Base-by-base conservation (phyloP, 23 tunicate species). In the Ascidia mentula region DNA sequence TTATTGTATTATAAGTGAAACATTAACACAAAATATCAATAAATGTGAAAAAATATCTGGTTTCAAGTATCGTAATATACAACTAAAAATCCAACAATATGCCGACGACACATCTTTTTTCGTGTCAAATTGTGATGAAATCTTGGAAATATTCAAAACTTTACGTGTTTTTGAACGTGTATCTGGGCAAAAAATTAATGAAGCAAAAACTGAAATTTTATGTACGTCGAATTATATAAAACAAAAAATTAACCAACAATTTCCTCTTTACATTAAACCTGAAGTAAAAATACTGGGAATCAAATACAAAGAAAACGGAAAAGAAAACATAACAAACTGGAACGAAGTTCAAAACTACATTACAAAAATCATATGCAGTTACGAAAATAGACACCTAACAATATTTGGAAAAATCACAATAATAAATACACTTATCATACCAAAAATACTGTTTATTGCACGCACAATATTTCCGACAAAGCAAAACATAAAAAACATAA, bases 51-150 rank as follows among this genome's bases (percentile, higher is more conserved):
- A 46, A 0, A 73, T 82, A 5, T 7, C 20, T 13, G 86, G 86
- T 0, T 36, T 71, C 0, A 82, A 40, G 53, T 7, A 73, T 26
- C 72, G 86, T 0, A 73, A 30, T 28, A 17, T 37, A 28, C 72
- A 73, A 74, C 18, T 26, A 34, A 82, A 82, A 82, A 33, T 59
- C 1, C 69, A 73, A 18, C 86, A 82, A 32, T 82, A 79, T 33
- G 86, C 86, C 6, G 86, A 82, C 40, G 86, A 82, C 26, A n/a
- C 73, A 0, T 73, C 79, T 31, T 38, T 73, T 35, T 0, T 59
- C n/a, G 38, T 73, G 4, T 6, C 20, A 2, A 79, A 82, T 31
- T 32, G 15, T 33, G 22, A 33, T 22, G 73, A 72, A 0, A 30
- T 82, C 28, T 22, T 34, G n/a, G 45, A 72, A 36, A 33, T 82